These are phyloP conservation scores for Bovichtus diacanthus DNA, from an alignment of 2,797 vertebrate genomes.

Conservation along the genomic window DNA sequence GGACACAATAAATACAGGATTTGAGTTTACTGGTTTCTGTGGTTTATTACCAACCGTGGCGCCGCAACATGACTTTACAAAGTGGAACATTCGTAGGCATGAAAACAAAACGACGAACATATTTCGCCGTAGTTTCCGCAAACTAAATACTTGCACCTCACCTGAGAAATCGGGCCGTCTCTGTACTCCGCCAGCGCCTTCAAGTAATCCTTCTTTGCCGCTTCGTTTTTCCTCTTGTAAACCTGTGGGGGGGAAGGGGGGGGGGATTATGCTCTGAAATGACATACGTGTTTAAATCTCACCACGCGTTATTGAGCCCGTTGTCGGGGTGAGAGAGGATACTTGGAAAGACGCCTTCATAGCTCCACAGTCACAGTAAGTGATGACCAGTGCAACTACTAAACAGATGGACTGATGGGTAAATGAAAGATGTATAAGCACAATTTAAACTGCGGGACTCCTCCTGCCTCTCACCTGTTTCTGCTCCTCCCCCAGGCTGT, in stretches of 20 bases:
- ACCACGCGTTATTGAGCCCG: fast-evolving
- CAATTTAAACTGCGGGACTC: background rate
- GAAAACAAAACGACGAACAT: too few species aligned
- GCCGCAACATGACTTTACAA: too few species aligned
- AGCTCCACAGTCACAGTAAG: background rate
- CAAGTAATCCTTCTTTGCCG: constrained; percentile 92
- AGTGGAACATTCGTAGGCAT: background rate
- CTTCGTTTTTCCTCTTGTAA: constrained; percentile 94
- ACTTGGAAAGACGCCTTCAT: background rate
- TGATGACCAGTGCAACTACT: background rate
- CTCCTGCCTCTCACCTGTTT: constrained; percentile 86
- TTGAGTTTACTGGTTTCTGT: background rate
- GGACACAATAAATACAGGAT: background rate
- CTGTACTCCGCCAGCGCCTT: constrained; percentile 91
- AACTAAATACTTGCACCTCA: constrained; percentile 55
- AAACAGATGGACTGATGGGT: background rate
- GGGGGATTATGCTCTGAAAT: background rate
- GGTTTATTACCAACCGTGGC: background rate
- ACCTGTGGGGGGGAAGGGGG: constrained; percentile 85
- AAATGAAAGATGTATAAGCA: background rate
- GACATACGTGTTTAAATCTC: background rate
- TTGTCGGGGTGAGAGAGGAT: background rate
- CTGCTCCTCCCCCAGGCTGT: constrained; percentile 94
- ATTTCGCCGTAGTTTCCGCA: too few species aligned
- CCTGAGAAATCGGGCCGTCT: constrained; percentile 87